phyloP scores from a whole-genome alignment of 2,113 vertebrate species.

The Amphilophus citrinellus region DNA sequence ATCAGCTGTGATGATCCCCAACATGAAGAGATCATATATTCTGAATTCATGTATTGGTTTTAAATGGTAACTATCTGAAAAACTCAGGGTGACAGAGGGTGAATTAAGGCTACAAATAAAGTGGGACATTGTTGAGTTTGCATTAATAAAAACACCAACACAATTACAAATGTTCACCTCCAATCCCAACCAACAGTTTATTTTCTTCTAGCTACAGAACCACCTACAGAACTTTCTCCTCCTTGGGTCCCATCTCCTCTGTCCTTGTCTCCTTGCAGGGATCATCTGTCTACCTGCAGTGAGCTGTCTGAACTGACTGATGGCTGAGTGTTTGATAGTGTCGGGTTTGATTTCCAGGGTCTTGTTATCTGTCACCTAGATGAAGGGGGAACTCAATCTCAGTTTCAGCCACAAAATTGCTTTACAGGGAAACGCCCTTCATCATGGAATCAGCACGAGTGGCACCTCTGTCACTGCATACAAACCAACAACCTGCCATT shows the following conservation, averaged over 20 bases:
- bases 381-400: slow-evolving; percentile 62
- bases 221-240: not conserved
- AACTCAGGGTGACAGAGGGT: not conserved
- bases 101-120: too few species aligned
- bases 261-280: slow-evolving; percentile 26
- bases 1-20: not conserved
- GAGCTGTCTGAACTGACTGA: slow-evolving; percentile 58
- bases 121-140: too few species aligned
- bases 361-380: slow-evolving; percentile 66
- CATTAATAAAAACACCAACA: not conserved
- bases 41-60: not conserved
- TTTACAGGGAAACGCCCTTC: slow-evolving; percentile 51
- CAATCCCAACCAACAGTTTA: not conserved
- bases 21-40: not conserved
- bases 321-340: slow-evolving; percentile 43
- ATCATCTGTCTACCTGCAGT: slow-evolving; percentile 16
- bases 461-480: not conserved
- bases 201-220: not conserved
- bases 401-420: slow-evolving; percentile 38
- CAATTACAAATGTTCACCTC: not conserved
- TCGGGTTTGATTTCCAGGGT: slow-evolving; percentile 58
- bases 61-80: not conserved
- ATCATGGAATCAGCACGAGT: not conserved
- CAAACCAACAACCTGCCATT: slow-evolving; percentile 20
- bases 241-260: slow-evolving; percentile 5